Conservation (phyloP, 2,113 vertebrate species). For the Plecturocebus donacophilus region DNA sequence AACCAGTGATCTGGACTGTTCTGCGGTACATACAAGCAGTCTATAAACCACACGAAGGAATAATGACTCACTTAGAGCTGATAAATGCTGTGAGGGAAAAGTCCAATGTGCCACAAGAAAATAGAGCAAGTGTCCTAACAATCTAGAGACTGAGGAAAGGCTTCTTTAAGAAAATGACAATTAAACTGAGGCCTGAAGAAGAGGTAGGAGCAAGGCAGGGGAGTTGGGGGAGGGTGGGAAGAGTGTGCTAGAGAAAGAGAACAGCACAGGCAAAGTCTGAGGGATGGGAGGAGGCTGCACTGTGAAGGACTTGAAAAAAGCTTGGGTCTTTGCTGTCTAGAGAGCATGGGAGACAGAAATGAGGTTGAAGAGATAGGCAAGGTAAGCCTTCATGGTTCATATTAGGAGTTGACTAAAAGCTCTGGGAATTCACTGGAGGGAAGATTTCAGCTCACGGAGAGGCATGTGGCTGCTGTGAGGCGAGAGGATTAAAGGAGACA, state of each 20-base stretch:
- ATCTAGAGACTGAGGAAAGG: neutral
- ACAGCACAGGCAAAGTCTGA: neutral
- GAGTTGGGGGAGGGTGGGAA: neutral
- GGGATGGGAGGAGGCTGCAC: neutral
- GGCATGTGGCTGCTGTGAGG: neutral
- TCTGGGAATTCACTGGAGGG: neutral
- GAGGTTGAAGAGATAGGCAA: neutral
- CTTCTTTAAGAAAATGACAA: neutral
- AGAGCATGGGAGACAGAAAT: neutral
- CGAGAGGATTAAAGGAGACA: accelerated
- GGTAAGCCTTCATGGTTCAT: too few relatives aligned
- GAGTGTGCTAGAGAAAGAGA: neutral
- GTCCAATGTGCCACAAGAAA: neutral
- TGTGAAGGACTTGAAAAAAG: neutral
- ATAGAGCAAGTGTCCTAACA: neutral
- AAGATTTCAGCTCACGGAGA: neutral
- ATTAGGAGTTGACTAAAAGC: neutral
- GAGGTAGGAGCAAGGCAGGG: neutral
- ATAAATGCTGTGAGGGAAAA: neutral
- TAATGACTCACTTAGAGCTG: neutral
- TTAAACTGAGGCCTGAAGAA: neutral
- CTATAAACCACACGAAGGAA: neutral
- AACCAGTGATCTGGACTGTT: neutral
- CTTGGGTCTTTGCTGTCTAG: neutral
- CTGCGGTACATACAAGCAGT: neutral